Evolutionary conservation across 2,888 invertebrate species (phyloP), one percentile per base, ranked within the genome.

Genomic region (Hemicrepidius hirtus): DNA sequence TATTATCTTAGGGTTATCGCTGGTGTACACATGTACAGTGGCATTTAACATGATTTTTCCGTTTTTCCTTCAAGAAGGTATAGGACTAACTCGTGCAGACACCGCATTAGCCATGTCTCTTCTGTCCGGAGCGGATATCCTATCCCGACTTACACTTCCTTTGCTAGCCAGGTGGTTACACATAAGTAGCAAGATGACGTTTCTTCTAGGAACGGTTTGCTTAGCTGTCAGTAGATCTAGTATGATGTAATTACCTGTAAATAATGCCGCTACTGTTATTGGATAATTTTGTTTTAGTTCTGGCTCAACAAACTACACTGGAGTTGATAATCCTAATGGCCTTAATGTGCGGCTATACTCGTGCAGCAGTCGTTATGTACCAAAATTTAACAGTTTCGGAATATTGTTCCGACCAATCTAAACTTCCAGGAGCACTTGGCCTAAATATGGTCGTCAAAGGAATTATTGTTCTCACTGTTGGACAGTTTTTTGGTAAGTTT

Each of bases 401-500:
- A 76, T 88, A 92, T 80, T 91, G 91, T 76, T 86, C 87, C 12
- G 82, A 82, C 63, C 80, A 82, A 10, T 88, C 88, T 75, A 88
- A 89, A 77, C 80, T 93, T 0, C 91, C 93, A 0, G 91, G 92
- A 0, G 93, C 93, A 0, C 88, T 93, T 1, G 93, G 93, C 0
- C 86, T 93, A 1, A 93, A 92, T 76, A 93, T 93, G 93, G 87
- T 93, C 57, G 88, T 90, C 0, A 93, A 93, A 87, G 93, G 93
- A 2, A 81, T 93, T 1, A 88, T 92, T 35, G 91, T 93, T 0
- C 90, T 93, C 5, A 90, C 90, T 0, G 82, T 91, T 0, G 93
- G 93, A 0, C 92, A 92, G 77, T 75, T 88, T 6, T 81, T 90
- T 71, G 86, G 86, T 85, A 79, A 78, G 80, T 13, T 53, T 12